These are phyloP conservation scores for Panonychus citri DNA, from an alignment of 1,140 invertebrate species.

Conservation along the genomic window DNA sequence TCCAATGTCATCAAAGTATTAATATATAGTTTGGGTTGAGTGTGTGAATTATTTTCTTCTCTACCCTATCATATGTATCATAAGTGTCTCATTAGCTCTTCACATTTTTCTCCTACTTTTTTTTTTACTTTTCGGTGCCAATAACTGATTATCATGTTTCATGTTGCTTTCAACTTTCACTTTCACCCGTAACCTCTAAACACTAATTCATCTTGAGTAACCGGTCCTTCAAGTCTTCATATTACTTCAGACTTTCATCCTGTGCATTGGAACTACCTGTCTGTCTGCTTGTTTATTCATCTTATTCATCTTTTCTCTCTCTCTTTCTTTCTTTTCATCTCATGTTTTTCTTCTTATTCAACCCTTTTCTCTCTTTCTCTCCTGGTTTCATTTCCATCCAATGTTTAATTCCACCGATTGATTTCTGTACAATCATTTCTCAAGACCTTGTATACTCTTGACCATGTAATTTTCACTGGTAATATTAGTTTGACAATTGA, in stretches of 20 bases:
- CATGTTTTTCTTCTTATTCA: background rate
- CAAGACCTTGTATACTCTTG: background rate
- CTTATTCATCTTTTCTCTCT: background rate
- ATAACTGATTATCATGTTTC: background rate
- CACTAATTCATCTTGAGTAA: background rate
- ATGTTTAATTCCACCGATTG: background rate
- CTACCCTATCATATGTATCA: too few relatives aligned
- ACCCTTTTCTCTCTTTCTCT: background rate
- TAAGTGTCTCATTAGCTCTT: too few relatives aligned
- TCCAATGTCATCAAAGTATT: too few relatives aligned
- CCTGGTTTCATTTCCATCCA: background rate
- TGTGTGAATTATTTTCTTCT: too few relatives aligned
- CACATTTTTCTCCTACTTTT: too few relatives aligned
- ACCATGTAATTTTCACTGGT: background rate
- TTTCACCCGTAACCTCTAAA: background rate
- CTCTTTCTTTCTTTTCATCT: background rate
- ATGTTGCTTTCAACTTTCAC: background rate
- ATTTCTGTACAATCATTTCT: background rate
- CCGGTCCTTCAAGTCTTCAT: background rate
- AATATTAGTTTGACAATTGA: too few relatives aligned
- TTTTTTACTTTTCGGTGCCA: slow-evolving; percentile 2
- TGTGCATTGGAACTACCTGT: too few relatives aligned
- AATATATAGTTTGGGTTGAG: too few relatives aligned
- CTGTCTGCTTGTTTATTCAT: background rate
- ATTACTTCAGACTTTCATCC: slow-evolving; percentile 2